These are phyloP conservation scores for Sula dactylatra DNA, from an alignment of 2,113 vertebrate genomes.

Conservation along the genomic window DNA sequence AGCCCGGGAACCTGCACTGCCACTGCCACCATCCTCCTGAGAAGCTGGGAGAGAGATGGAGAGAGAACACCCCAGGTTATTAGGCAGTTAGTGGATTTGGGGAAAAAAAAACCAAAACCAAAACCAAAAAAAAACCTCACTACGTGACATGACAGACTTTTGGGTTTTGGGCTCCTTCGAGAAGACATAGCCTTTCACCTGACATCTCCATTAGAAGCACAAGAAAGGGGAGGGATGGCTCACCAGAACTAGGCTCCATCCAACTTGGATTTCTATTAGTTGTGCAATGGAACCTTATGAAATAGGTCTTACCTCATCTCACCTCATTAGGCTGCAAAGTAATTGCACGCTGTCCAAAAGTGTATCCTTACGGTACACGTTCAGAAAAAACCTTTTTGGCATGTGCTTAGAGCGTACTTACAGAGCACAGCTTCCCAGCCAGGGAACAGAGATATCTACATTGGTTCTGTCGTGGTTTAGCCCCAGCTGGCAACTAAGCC, in stretches of 20 bases:
- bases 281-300: not conserved
- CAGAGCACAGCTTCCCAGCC: not conserved
- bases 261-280: not conserved
- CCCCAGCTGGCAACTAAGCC: too few species aligned
- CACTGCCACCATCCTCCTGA: not conserved
- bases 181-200: not conserved
- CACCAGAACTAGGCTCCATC: not conserved
- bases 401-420: not conserved
- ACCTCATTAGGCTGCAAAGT: not conserved
- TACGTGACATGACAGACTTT: not conserved
- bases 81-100: not conserved
- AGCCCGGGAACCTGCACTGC: not conserved
- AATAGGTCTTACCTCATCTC: not conserved
- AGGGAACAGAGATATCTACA: rapidly evolving
- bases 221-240: not conserved
- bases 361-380: rapidly evolving
- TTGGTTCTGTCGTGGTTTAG: not conserved
- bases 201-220: not conserved
- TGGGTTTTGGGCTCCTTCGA: not conserved
- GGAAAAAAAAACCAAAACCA: too few species aligned
- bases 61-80: not conserved
- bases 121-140: too few species aligned
- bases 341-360: not conserved
- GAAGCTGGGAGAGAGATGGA: not conserved
- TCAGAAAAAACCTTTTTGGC: not conserved